Percentiles rank a stretch among this genome's conserved stretches.
phyloP scores from a whole-genome alignment of 2,113 vertebrate genomes.

The Neomonachus schauinslandi region DNA sequence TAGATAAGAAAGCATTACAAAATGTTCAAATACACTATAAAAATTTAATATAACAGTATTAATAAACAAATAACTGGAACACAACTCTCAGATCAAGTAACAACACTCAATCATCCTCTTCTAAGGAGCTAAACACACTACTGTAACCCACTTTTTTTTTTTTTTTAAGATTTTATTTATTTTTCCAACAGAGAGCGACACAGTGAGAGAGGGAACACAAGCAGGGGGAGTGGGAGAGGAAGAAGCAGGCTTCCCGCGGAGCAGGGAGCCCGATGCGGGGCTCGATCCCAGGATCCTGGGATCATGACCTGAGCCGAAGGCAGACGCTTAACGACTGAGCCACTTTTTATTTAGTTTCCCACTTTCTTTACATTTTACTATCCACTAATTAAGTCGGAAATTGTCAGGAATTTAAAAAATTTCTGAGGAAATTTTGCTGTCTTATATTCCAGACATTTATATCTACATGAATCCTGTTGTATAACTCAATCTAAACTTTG shows the following conservation, averaged over 20 bases:
- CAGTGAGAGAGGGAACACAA: too few species aligned
- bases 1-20: not conserved
- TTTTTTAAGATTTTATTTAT: too few species aligned
- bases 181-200: too few species aligned
- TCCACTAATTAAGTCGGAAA: not conserved
- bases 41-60: not conserved
- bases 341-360: not conserved
- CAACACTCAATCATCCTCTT: not conserved
- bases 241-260: too few species aligned
- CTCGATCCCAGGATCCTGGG: too few species aligned
- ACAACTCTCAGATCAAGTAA: not conserved
- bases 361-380: conserved; percentile 21
- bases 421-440: conserved; percentile 32
- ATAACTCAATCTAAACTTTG: conserved; percentile 24
- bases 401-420: not conserved
- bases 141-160: not conserved
- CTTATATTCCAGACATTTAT: not conserved
- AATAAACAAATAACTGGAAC: not conserved
- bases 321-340: too few species aligned
- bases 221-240: too few species aligned
- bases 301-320: too few species aligned
- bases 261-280: too few species aligned
- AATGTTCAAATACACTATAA: not conserved
- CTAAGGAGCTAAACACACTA: not conserved
- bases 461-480: not conserved